Conservation (phyloP, 2,888 invertebrate species). For the Acronicta aceris region DNA sequence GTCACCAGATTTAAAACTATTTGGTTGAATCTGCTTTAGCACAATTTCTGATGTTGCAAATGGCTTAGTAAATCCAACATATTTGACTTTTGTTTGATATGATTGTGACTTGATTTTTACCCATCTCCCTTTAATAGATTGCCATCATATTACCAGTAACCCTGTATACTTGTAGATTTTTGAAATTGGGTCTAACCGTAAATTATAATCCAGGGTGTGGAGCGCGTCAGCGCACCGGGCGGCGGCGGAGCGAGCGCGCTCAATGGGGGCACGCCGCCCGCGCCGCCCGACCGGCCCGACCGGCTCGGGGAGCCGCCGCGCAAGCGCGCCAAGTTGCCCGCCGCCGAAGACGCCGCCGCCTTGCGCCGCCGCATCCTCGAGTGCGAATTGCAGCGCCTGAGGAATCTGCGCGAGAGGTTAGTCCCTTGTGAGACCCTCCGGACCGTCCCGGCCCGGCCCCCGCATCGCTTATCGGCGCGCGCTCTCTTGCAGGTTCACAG, state of each 20-base stretch:
- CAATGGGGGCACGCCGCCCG: conserved; percentile 61
- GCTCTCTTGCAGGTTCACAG: conserved; percentile 89
- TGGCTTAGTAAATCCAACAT: no score
- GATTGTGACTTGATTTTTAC: no score
- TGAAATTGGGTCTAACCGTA: not conserved
- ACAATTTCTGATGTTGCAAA: no score
- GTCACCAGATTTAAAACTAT: no score
- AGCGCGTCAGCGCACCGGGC: conserved; percentile 66
- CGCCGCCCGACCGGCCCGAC: conserved; percentile 64
- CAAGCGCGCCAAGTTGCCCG: conserved; percentile 69
- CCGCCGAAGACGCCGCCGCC: conserved; percentile 68
- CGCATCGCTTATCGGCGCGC: conserved; percentile 8
- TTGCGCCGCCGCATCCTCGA: conserved; percentile 92
- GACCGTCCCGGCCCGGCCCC: not conserved
- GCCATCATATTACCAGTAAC: no score
- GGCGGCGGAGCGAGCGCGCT: conserved; percentile 65
- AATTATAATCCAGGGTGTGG: conserved; percentile 72
- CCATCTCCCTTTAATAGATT: no score
- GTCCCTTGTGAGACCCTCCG: not conserved
- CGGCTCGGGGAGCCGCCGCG: conserved; percentile 75
- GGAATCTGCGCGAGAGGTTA: conserved; percentile 91
- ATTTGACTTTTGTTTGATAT: no score
- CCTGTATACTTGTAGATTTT: no score
- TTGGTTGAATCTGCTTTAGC: no score
- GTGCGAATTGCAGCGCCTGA: conserved; percentile 92